Percentiles rank a stretch among this genome's conserved stretches.
Conservation (phyloP, 1,140 invertebrate genomes). For the Asobara japonica region DNA sequence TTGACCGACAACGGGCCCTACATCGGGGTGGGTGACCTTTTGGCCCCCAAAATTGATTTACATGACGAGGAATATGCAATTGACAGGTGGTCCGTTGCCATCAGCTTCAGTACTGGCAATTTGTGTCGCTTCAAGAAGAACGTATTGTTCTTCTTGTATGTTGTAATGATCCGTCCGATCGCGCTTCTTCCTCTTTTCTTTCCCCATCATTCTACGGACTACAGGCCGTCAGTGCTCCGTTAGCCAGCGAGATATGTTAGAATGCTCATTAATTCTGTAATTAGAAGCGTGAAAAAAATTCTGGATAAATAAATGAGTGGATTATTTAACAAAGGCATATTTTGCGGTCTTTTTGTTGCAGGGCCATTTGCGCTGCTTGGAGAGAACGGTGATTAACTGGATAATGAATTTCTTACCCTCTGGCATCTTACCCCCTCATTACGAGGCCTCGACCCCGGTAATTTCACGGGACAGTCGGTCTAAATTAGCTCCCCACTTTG, state of each 20-base stretch:
- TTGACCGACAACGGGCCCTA: not conserved
- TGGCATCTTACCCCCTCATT: conserved; percentile 58
- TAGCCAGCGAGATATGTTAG: conserved; percentile 56
- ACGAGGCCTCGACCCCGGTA: conserved; percentile 47
- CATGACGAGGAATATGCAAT: not conserved
- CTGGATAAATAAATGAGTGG: not conserved
- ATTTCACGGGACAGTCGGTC: conserved; percentile 62
- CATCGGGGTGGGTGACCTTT: not conserved
- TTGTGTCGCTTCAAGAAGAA: conserved; percentile 40
- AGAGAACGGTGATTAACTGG: conserved; percentile 17
- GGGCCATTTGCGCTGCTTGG: conserved; percentile 25
- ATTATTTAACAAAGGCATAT: conserved; percentile 6
- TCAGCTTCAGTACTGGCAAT: conserved; percentile 41
- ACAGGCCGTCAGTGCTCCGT: conserved; percentile 50
- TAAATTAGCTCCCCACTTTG: conserved; percentile 53
- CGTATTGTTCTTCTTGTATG: conserved; percentile 46
- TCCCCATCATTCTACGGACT: conserved; percentile 40
- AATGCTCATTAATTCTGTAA: conserved; percentile 51
- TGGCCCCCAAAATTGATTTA: not conserved
- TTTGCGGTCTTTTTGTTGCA: not conserved
- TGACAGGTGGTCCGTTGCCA: not conserved
- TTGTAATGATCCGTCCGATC: conserved; percentile 31
- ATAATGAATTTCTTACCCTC: conserved; percentile 49
- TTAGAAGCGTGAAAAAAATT: not conserved
- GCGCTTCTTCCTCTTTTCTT: conserved; percentile 39